A percentile compares a stretch with the other conserved stretches of the same genome.
Evolutionary conservation across 2,113 vertebrate genomes (phyloP).

Genomic region (Rhea americana): DNA sequence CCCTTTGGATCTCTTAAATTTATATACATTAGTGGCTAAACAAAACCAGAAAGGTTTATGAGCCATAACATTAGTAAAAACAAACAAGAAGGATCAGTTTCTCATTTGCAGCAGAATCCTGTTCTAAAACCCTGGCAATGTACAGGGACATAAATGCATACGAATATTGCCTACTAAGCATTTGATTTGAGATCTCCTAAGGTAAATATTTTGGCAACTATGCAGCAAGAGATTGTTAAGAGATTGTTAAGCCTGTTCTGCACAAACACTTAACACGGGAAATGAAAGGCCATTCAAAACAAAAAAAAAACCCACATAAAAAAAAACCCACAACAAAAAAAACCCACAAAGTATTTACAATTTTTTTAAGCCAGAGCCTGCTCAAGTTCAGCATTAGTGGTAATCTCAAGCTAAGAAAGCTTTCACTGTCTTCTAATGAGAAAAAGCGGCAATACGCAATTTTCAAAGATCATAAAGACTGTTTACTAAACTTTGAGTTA

Average conservation of each 20-base stretch:
- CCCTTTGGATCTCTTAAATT: background rate
- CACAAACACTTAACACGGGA: background rate
- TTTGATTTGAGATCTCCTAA: background rate
- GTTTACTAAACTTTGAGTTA: background rate
- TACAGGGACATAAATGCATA: background rate
- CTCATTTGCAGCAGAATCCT: background rate
- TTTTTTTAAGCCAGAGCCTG: background rate
- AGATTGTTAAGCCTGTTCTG: background rate
- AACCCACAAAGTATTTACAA: background rate
- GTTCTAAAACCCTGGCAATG: background rate
- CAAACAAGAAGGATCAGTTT: background rate
- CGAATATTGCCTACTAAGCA: background rate
- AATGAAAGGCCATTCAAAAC: background rate
- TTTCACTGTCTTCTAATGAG: background rate
- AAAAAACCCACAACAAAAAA: too few relatives aligned
- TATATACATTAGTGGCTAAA: background rate
- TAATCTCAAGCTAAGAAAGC: background rate
- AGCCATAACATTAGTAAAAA: background rate
- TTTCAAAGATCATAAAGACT: background rate
- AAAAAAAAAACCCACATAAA: background rate
- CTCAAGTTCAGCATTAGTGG: background rate
- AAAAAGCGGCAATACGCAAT: background rate
- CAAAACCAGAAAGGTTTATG: background rate
- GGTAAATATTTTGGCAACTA: background rate
- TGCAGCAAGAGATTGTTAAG: background rate